phyloP scores from a whole-genome alignment of 1,140 invertebrate genomes.

The Dysdera silvatica region DNA sequence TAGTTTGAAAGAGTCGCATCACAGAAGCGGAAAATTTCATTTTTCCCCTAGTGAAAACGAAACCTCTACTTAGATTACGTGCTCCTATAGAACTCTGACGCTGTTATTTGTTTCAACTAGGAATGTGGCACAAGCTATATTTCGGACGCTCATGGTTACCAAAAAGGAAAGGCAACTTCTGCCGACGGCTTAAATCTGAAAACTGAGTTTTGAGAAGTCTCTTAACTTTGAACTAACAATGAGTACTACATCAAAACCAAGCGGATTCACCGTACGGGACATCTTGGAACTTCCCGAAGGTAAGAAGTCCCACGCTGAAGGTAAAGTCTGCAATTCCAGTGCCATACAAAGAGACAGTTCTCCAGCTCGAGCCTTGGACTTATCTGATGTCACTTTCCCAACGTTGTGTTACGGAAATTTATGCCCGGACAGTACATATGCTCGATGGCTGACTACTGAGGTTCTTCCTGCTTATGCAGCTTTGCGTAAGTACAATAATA shows the following conservation, averaged over 20 bases:
- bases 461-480: slow-evolving; percentile 19
- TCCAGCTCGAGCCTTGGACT: slow-evolving; percentile 8
- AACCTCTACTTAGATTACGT: no score
- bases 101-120: no score
- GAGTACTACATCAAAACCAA: slow-evolving; percentile 14
- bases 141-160: no score
- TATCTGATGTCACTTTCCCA: slow-evolving; percentile 15
- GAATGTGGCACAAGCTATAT: no score
- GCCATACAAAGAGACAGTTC: background rate
- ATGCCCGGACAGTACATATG: slow-evolving; percentile 14
- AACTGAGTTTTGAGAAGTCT: background rate
- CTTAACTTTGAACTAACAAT: background rate
- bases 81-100: no score
- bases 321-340: background rate
- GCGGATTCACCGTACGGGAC: slow-evolving; percentile 24
- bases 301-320: no score
- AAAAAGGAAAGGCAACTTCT: no score
- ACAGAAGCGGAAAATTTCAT: no score
- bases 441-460: slow-evolving; percentile 18
- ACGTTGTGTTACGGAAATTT: slow-evolving; percentile 14
- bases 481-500: slow-evolving; percentile 21
- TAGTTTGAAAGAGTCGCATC: no score
- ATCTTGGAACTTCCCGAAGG: slow-evolving; percentile 23
- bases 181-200: no score
- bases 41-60: no score